Evolutionary conservation across 2,797 vertebrate genomes (phyloP).

Genomic region (Pseudomugil gertrudae): DNA sequence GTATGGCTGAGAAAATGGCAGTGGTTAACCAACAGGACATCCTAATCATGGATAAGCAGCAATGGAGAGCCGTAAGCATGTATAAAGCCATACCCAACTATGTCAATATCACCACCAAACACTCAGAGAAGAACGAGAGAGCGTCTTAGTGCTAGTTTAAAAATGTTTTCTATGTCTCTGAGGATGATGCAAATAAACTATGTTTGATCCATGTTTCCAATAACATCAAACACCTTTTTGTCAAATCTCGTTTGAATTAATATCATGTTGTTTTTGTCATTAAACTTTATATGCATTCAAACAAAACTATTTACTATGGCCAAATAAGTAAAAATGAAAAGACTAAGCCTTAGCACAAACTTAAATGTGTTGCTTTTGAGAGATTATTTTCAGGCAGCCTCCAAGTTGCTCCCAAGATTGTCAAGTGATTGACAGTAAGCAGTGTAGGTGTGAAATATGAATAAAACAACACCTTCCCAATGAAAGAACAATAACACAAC

Average conservation of each 20-base stretch:
- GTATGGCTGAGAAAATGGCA: too few relatives aligned
- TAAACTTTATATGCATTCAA: background rate
- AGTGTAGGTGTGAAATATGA: conserved; percentile 47
- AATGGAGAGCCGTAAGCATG: too few relatives aligned
- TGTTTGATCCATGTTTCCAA: background rate
- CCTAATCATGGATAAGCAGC: too few relatives aligned
- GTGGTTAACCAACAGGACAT: too few relatives aligned
- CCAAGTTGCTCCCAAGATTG: conserved; percentile 18
- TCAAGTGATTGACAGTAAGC: conserved; percentile 49
- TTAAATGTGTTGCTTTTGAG: conserved; percentile 35
- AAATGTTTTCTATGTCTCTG: conserved; percentile 8
- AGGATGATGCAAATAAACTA: conserved; percentile 5
- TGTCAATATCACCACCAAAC: too few relatives aligned
- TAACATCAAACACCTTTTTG: background rate
- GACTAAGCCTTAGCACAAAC: conserved; percentile 11
- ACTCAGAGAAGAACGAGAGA: too few relatives aligned
- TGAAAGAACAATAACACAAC: conserved; percentile 46
- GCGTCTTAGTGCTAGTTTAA: conserved; percentile 4
- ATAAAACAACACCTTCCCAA: conserved; percentile 25
- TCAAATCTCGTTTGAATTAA: background rate
- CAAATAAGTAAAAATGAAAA: background rate
- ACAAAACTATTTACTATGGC: background rate
- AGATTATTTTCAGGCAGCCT: conserved; percentile 33
- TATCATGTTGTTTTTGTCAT: background rate
- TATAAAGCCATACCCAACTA: too few relatives aligned